Percentiles rank a stretch among this genome's conserved stretches.
These are phyloP conservation scores for Menura novaehollandiae DNA, from an alignment of 2,113 vertebrate genomes.

Conservation along the genomic window DNA sequence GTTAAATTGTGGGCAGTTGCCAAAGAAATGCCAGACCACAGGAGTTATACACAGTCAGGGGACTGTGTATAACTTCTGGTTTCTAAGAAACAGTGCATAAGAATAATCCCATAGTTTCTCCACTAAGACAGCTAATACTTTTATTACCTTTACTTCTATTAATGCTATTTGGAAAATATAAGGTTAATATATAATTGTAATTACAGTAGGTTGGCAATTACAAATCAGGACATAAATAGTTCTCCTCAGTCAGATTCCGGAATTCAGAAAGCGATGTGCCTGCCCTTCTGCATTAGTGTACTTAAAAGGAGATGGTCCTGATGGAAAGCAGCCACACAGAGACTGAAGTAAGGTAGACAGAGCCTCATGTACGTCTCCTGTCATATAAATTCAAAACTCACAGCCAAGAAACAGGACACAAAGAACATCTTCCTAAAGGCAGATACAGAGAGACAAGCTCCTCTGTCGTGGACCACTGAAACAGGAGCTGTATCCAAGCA, in stretches of 20 bases:
- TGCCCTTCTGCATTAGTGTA: neutral
- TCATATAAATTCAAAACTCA: neutral
- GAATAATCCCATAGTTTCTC: neutral
- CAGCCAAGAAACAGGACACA: neutral
- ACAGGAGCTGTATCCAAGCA: fast-evolving
- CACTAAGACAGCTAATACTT: neutral
- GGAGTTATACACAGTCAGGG: neutral
- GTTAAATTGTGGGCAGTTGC: neutral
- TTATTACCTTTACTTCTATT: neutral
- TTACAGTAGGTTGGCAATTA: neutral
- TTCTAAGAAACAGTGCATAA: neutral
- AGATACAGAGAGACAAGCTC: neutral
- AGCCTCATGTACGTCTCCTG: neutral
- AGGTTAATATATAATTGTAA: neutral
- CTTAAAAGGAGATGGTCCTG: neutral
- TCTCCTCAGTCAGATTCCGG: neutral
- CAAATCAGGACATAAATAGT: neutral
- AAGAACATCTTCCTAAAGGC: neutral
- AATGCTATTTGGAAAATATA: neutral
- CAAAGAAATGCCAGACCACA: neutral
- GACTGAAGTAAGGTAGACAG: neutral
- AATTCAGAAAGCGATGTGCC: neutral
- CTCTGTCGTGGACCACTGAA: neutral
- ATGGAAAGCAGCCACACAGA: neutral
- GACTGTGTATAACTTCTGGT: neutral